Evolutionary conservation across 2,888 invertebrate species (phyloP), one percentile per base, ranked within the genome.

Genomic region (Trachelus stipa): DNA sequence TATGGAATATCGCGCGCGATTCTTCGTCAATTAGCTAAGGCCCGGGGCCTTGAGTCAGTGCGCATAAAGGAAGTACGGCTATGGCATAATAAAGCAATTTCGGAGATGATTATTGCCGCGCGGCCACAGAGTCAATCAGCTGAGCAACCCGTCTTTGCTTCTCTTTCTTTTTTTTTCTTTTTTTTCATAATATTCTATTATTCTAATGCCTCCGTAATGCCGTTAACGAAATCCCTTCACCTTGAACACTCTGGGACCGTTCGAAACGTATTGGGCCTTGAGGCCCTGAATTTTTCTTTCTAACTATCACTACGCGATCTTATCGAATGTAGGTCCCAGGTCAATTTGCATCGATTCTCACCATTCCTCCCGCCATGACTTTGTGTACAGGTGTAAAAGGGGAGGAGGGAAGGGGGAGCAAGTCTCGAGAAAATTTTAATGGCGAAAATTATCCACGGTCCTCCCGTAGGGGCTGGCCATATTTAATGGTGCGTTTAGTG

Each of bases 401-500:
- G 12, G 1, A 4, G 12, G 56, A 9, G 6, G 40, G 6, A 0
- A 0, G 15, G 40, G 6, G 23, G 9, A 23, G 56, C 56, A 56
- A 23, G 74, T 71, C 34, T 79, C 75, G 75, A 82, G 80, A 77
- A 85, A 84, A 81, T 82, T 83, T 85, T 85, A 83, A 85, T 85
- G 83, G 78, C 79, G 76, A 82, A 84, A 86, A 86, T 86, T 85
- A 85, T 83, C 84, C 82, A 74, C 79, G 73, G 81, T 82, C 81
- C 81, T 81, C 80, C 77, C 82, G 80, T 82, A 80, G 79, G 80
- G 81, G 81, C 80, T 80, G 83, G 79, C 79, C 82, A 82, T 81
- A 82, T 83, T 85, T 87, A 86, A 87, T 85, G 85, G 84, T 82
- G 85, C 85, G 82, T 85, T 86, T 86, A 86, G 83, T 85, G 82